phyloP scores from a whole-genome alignment of 2,888 invertebrate genomes.

The Pandemis cinnamomeana region DNA sequence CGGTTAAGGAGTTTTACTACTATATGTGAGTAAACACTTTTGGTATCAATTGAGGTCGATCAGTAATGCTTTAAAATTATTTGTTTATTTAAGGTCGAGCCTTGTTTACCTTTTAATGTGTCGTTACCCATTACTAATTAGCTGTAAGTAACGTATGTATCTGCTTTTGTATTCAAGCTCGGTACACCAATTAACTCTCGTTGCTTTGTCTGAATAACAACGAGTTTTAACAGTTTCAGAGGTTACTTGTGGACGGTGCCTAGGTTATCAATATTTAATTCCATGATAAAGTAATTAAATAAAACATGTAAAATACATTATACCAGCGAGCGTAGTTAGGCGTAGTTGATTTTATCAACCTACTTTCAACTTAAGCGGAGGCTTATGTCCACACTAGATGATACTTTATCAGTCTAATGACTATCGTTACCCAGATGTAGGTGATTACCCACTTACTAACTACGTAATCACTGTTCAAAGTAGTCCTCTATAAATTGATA shows the following conservation, averaged over 20 bases:
- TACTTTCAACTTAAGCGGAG: constrained; percentile 26
- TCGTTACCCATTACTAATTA: constrained; percentile 28
- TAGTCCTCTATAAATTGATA: constrained; percentile 38
- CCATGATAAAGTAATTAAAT: constrained; percentile 15
- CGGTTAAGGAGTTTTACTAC: constrained; percentile 65
- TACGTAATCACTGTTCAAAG: constrained; percentile 38
- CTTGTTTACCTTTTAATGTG: constrained; percentile 29
- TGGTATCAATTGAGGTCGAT: constrained; percentile 75
- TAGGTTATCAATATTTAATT: constrained; percentile 2
- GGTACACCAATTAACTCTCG: constrained; percentile 9
- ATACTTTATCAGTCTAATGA: constrained; percentile 35
- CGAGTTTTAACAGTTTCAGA: constrained; percentile 4
- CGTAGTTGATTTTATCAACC: constrained; percentile 28
- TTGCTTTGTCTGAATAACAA: neutral
- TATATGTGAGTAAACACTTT: constrained; percentile 59
- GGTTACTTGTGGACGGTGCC: neutral
- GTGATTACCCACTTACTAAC: constrained; percentile 36
- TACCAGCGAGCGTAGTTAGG: neutral
- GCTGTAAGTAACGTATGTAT: neutral
- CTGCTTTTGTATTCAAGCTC: constrained; percentile 1
- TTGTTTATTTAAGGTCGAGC: constrained; percentile 41
- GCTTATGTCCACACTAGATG: constrained; percentile 22
- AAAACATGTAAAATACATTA: constrained; percentile 9
- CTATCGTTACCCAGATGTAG: constrained; percentile 30
- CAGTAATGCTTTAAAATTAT: constrained; percentile 53